Conservation (phyloP, 23 tunicate species). For the Halocynthia roretzi region DNA sequence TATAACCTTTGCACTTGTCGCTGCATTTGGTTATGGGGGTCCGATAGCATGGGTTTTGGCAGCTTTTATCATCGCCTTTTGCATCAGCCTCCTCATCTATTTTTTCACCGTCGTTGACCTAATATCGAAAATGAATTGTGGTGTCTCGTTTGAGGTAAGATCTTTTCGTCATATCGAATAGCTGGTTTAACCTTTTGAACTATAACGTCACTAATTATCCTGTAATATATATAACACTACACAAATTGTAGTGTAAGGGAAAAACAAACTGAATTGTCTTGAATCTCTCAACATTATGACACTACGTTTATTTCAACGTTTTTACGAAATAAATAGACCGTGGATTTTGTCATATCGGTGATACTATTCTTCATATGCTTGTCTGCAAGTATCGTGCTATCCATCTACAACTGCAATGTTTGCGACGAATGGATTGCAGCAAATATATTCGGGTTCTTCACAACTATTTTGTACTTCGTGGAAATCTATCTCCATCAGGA, state of each 20-base stretch:
- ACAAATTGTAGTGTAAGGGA: too few relatives aligned
- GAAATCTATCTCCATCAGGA: conserved; percentile 54
- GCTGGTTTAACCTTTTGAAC: too few relatives aligned
- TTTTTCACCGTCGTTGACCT: conserved; percentile 58
- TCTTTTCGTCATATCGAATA: neutral
- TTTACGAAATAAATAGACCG: conserved; percentile 26
- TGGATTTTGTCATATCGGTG: conserved; percentile 56
- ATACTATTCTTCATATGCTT: conserved; percentile 54
- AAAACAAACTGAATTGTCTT: neutral
- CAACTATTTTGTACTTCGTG: conserved; percentile 47
- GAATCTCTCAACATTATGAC: neutral
- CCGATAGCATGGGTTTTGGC: conserved; percentile 60
- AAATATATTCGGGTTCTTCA: conserved; percentile 55
- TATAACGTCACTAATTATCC: too few relatives aligned
- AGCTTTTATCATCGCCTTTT: conserved; percentile 60
- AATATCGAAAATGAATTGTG: conserved; percentile 62
- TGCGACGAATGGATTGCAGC: conserved; percentile 61
- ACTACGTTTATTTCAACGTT: neutral
- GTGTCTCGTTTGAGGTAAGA: conserved; percentile 64
- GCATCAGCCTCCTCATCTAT: conserved; percentile 39
- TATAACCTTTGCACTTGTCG: conserved; percentile 56
- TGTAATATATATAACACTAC: too few relatives aligned
- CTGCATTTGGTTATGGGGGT: conserved; percentile 36
- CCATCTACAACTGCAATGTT: conserved; percentile 24
- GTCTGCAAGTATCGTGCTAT: conserved; percentile 59